Evolutionary conservation across 2,888 invertebrate genomes (phyloP), one percentile per base, ranked within the genome.

Genomic region (Lochmaea crataegi): DNA sequence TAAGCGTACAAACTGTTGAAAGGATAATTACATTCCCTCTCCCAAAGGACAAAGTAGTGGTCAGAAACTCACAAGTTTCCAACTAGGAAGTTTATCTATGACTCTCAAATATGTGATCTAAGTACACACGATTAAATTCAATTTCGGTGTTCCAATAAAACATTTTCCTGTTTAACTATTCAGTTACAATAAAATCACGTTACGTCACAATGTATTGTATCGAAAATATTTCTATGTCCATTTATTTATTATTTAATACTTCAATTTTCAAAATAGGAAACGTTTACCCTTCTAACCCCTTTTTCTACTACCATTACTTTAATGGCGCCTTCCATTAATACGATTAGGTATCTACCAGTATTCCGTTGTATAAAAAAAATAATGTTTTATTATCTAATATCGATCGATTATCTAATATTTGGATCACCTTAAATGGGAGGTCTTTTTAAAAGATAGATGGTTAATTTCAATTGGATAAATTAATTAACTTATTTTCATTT

Each of bases 21-120:
- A 18, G 61, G 42, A 63, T 63, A 63, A 63, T 63, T 63, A 63
- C 61, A 42, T 63, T 63, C 18, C 32, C 42, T 41, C 4, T 63
- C 61, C 61, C 61, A 63, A 63, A 63, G 61, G 61, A 63, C 42
- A 41, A 42, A 16, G 38, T 42, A 42, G 61, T 18, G 61, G 61
- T 63, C 61, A 63, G 58, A 32, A 32, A 32, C 32, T 18, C 41
- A 45, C 58, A 63, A 63, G 41, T 63, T 63, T 12, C 32, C 42
- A 16, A 63, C 42, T 63, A 63, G 61, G 12, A 63, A 63, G 61
- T 63, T 60, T 53, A 53, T 53, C 18, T 53, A 53, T 53, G 53
- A 53, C 16, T 53, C 16, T 10, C 53, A 53, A 53, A 53, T 53
- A 53, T 53, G 18, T 11, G 18, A 53, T 53, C 18, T 53, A 16